Percentiles rank a stretch among this genome's conserved stretches.
Conservation (phyloP, 2,113 vertebrate genomes). For the Saimiri boliviensis region DNA sequence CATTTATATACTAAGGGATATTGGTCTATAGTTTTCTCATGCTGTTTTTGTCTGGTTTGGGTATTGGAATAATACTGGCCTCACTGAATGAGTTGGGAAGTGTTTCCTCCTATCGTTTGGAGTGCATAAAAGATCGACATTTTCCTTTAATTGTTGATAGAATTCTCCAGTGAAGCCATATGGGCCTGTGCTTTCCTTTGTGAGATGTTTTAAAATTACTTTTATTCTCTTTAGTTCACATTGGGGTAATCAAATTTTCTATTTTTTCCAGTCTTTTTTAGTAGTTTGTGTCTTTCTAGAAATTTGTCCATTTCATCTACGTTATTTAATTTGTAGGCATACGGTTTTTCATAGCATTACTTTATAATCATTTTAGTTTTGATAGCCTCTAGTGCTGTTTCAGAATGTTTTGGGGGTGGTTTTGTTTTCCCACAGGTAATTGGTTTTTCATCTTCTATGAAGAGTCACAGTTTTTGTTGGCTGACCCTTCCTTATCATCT, state of each 20-base stretch:
- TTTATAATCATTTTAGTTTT: conserved; percentile 18
- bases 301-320: not conserved
- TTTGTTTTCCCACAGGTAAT: not conserved
- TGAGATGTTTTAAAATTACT: not conserved
- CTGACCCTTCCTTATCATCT: not conserved
- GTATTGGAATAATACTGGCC: not conserved
- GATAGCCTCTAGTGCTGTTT: not conserved
- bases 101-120: not conserved
- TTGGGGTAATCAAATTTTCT: not conserved
- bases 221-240: not conserved
- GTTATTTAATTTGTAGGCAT: conserved; percentile 5
- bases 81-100: not conserved
- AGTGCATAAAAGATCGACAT: not conserved
- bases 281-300: not conserved
- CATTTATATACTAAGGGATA: not conserved
- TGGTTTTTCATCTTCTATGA: not conserved
- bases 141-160: conserved; percentile 39
- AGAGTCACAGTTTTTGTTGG: not conserved
- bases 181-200: not conserved
- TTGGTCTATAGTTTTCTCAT: not conserved
- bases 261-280: not conserved
- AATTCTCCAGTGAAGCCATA: not conserved
- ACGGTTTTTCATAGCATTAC: not conserved
- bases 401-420: not conserved
- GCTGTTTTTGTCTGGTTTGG: conserved; percentile 1